phyloP scores from a whole-genome alignment of 2,113 vertebrate genomes.

The Microtus richardsoni region DNA sequence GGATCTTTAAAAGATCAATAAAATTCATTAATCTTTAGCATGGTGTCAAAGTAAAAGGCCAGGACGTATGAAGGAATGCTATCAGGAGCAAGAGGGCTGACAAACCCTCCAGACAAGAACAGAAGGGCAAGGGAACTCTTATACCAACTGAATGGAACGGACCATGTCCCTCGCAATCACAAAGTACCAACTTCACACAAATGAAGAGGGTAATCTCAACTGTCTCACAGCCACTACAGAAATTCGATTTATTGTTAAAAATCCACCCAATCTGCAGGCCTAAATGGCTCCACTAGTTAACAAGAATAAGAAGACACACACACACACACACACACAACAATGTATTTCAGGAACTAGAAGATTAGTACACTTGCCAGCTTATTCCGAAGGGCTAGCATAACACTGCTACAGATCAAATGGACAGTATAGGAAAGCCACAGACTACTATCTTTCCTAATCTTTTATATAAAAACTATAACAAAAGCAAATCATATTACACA shows the following conservation, averaged over 20 bases:
- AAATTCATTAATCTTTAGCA: background rate
- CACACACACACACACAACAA: background rate
- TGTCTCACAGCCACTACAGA: background rate
- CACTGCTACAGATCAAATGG: background rate
- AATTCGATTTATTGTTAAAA: background rate
- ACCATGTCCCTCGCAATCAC: background rate
- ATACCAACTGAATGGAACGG: too few species aligned
- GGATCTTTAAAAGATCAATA: constrained; percentile 24
- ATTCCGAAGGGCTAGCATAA: background rate
- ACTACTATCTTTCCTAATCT: background rate
- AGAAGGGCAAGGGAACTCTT: background rate
- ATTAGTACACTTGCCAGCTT: background rate
- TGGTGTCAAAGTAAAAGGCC: background rate
- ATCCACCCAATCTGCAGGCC: background rate
- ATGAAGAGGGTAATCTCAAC: background rate
- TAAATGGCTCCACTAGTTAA: background rate
- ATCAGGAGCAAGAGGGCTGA: background rate
- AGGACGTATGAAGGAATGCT: background rate
- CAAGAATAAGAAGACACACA: background rate
- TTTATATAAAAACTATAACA: background rate
- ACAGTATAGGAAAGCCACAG: background rate
- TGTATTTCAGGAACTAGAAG: background rate
- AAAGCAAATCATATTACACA: background rate
- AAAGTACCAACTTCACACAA: background rate
- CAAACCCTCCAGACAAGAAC: background rate